phyloP scores from a whole-genome alignment of 2,888 invertebrate genomes.

The Petrophora chlorosata region DNA sequence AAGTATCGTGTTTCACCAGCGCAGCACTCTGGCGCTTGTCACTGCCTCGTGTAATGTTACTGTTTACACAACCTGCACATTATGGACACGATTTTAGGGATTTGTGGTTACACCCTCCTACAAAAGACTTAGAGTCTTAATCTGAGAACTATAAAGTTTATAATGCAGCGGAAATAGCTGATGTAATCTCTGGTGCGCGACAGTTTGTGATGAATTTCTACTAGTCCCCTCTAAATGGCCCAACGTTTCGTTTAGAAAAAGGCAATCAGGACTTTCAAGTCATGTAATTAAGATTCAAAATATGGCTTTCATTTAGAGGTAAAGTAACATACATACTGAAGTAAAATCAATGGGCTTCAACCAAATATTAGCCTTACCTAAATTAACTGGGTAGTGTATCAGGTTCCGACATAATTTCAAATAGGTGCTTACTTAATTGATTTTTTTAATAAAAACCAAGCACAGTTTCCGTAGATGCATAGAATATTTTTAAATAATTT shows the following conservation, averaged over 20 bases:
- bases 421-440: too few species aligned
- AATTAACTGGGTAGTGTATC: too few species aligned
- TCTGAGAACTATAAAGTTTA: neutral
- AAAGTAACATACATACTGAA: too few species aligned
- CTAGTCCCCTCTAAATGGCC: neutral
- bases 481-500: too few species aligned
- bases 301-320: neutral
- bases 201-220: neutral
- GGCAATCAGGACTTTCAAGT: neutral
- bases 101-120: constrained; percentile 1
- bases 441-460: too few species aligned
- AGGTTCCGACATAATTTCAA: too few species aligned
- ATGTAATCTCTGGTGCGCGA: neutral
- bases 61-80: constrained; percentile 71
- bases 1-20: constrained; percentile 57
- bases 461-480: too few species aligned
- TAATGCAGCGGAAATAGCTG: neutral
- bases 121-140: constrained; percentile 1
- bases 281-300: neutral
- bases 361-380: too few species aligned
- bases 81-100: constrained; percentile 56
- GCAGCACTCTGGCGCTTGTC: constrained; percentile 61
- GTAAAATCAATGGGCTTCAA: too few species aligned
- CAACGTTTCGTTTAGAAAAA: neutral
- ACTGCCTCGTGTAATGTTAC: constrained; percentile 58